Evolutionary conservation across 2,113 vertebrate species (phyloP).

Genomic region (Erpornis zantholeuca): DNA sequence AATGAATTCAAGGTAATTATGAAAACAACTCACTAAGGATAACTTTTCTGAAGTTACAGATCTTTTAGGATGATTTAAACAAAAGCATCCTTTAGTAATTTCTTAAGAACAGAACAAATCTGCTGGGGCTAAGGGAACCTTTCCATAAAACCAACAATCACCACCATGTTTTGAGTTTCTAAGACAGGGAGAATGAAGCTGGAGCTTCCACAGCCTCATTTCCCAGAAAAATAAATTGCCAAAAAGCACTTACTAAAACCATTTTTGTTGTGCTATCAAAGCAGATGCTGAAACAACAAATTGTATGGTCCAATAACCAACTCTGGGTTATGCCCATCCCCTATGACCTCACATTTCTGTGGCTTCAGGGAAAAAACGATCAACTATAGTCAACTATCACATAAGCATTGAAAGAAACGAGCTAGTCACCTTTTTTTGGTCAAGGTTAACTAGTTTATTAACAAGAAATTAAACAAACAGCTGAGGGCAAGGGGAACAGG

Average conservation of each 20-base stretch:
- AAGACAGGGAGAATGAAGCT: fast-evolving
- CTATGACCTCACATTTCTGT: fast-evolving
- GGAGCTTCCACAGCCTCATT: not conserved
- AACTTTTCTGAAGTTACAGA: not conserved
- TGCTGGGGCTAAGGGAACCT: not conserved
- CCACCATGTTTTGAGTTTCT: not conserved
- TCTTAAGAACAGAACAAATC: not conserved
- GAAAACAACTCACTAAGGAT: not conserved
- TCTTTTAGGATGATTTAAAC: not conserved
- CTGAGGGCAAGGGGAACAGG: too few species aligned
- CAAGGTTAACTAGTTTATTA: too few species aligned
- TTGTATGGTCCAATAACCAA: not conserved
- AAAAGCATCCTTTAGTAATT: not conserved
- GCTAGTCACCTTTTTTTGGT: too few species aligned
- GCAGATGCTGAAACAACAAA: not conserved
- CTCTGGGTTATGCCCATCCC: fast-evolving
- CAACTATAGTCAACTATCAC: not conserved
- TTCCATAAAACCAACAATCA: not conserved
- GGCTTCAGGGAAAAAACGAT: not conserved
- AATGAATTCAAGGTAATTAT: not conserved
- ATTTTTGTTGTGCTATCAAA: not conserved
- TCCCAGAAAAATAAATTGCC: not conserved
- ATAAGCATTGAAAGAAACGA: too few species aligned
- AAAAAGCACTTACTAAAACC: not conserved
- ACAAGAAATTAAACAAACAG: too few species aligned